A percentile compares a stretch with the other conserved stretches of the same genome.
These are phyloP conservation scores for Montipora sp. DNA, from an alignment of 64 coral and sea anemone species.

Conservation along the genomic window DNA sequence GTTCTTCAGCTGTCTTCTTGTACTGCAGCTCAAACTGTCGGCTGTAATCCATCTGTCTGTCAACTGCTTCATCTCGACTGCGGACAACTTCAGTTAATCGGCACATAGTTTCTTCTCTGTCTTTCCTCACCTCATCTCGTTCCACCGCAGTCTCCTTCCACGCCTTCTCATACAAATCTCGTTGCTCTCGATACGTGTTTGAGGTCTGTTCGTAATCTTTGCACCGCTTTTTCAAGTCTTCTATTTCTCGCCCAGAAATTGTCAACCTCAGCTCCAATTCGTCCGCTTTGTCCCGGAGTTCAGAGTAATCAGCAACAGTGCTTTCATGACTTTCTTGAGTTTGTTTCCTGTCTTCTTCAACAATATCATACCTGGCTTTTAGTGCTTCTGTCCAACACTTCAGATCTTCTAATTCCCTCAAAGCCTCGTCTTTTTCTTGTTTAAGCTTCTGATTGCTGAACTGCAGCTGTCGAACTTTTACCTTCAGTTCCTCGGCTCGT, in stretches of 20 bases:
- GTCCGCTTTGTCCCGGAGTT: constrained; percentile 52
- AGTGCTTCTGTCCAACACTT: constrained; percentile 62
- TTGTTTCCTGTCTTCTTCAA: constrained; percentile 63
- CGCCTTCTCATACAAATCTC: constrained; percentile 37
- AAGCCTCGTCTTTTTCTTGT: constrained; percentile 61
- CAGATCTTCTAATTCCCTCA: constrained; percentile 46
- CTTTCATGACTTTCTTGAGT: constrained; percentile 60
- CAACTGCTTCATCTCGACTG: constrained; percentile 57
- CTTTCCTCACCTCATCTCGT: constrained; percentile 52
- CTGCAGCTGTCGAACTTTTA: constrained; percentile 76
- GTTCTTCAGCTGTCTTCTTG: constrained; percentile 37
- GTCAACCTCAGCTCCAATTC: constrained; percentile 59
- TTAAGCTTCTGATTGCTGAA: constrained; percentile 76
- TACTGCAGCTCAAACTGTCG: constrained; percentile 47
- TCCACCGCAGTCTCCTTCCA: constrained; percentile 64
- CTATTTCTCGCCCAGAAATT: constrained; percentile 23
- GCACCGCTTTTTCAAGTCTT: constrained; percentile 38
- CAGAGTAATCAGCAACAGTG: constrained; percentile 53
- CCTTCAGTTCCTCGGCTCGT: constrained; percentile 65
- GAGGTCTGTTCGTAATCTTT: constrained; percentile 38
- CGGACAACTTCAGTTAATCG: constrained; percentile 43
- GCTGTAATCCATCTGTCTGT: constrained; percentile 45
- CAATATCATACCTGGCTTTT: constrained; percentile 67
- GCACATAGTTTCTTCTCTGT: constrained; percentile 52
- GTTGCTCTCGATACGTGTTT: constrained; percentile 33